phyloP scores from a whole-genome alignment of 30 jellyfish, hydroid and myxozoan genomes.

The Pelagia noctiluca region DNA sequence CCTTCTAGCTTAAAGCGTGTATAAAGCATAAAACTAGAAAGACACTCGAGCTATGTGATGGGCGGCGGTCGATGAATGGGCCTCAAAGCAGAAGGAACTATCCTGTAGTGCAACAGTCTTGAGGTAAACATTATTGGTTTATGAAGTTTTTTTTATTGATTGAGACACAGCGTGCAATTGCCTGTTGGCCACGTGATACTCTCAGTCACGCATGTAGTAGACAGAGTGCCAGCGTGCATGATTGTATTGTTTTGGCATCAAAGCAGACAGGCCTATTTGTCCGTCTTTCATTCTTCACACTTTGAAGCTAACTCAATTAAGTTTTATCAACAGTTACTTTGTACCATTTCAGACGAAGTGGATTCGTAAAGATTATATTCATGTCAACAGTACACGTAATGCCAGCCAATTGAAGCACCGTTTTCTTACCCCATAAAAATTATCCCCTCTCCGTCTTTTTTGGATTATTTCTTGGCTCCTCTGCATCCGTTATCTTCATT shows the following conservation, averaged over 20 bases:
- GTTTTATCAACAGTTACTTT: slow-evolving; percentile 49
- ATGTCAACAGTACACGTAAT: not conserved
- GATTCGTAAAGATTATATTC: slow-evolving; percentile 1
- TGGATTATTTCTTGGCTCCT: too few relatives aligned
- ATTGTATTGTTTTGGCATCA: too few relatives aligned
- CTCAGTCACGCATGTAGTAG: not conserved
- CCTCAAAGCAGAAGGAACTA: too few relatives aligned
- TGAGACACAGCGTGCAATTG: slow-evolving; percentile 4
- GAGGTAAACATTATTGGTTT: slow-evolving; percentile 6
- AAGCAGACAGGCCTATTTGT: too few relatives aligned
- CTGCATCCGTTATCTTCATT: too few relatives aligned
- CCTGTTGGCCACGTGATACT: not conserved
- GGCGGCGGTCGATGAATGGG: too few relatives aligned
- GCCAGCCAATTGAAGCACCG: not conserved
- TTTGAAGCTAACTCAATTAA: slow-evolving; percentile 26
- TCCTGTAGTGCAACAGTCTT: not conserved
- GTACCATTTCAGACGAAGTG: slow-evolving; percentile 18
- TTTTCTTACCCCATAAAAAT: not conserved
- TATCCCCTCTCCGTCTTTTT: not conserved
- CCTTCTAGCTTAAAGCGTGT: too few relatives aligned
- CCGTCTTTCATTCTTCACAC: not conserved
- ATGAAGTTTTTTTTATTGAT: slow-evolving; percentile 10
- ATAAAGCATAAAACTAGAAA: too few relatives aligned
- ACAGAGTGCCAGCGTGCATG: too few relatives aligned
- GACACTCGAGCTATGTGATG: too few relatives aligned